Conservation (phyloP, 2,888 invertebrate species). For the Parnassius mnemosyne region DNA sequence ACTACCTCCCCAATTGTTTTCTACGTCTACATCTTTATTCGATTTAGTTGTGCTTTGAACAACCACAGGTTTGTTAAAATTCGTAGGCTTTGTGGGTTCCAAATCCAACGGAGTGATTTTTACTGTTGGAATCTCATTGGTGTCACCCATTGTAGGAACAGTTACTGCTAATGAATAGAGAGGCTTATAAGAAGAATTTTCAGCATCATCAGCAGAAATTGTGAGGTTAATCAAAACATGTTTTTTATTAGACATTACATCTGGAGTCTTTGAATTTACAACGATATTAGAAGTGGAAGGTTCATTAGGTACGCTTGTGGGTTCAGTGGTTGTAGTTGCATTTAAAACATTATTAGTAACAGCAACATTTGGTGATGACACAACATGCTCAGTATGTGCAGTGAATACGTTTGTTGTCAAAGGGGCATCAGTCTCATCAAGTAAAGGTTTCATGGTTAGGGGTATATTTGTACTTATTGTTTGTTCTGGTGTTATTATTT, state of each 20-base stretch:
- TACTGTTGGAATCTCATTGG: slow-evolving; percentile 75
- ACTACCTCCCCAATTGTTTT: slow-evolving; percentile 79
- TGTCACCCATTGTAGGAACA: slow-evolving; percentile 84
- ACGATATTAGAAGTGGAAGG: slow-evolving; percentile 48
- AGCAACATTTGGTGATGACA: slow-evolving; percentile 50
- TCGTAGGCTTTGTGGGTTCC: slow-evolving; percentile 63
- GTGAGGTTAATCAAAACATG: slow-evolving; percentile 91
- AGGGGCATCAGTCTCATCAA: slow-evolving; percentile 35
- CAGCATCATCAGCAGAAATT: slow-evolving; percentile 84
- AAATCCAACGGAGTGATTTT: slow-evolving; percentile 76
- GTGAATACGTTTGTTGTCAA: slow-evolving; percentile 45
- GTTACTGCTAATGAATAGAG: slow-evolving; percentile 90
- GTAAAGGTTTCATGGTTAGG: slow-evolving; percentile 39
- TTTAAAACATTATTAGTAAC: slow-evolving; percentile 45
- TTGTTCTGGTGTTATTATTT: slow-evolving; percentile 29
- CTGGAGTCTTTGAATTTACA: slow-evolving; percentile 55
- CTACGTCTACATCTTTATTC: slow-evolving; percentile 17
- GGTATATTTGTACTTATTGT: slow-evolving; percentile 35
- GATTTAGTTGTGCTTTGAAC: slow-evolving; percentile 54
- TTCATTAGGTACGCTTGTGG: slow-evolving; percentile 34
- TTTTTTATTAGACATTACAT: slow-evolving; percentile 68
- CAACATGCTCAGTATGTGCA: slow-evolving; percentile 52
- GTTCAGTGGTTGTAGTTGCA: slow-evolving; percentile 39
- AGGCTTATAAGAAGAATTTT: slow-evolving; percentile 77
- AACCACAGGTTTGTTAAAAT: slow-evolving; percentile 67